These are phyloP conservation scores for Pseudorectes ferrugineus DNA, from an alignment of 2,113 vertebrate species.

Conservation along the genomic window DNA sequence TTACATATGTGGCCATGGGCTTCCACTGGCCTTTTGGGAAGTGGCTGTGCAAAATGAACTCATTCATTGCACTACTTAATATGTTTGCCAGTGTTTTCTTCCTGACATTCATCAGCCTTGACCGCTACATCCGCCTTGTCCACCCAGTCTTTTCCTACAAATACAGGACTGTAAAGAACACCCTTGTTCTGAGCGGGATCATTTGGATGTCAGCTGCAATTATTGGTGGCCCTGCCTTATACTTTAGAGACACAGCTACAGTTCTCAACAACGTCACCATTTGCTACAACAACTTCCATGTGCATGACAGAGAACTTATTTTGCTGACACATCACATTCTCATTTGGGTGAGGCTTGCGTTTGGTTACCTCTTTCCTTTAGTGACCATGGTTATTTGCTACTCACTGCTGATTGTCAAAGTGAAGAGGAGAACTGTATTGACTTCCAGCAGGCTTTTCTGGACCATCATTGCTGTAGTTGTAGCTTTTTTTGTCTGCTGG, in stretches of 20 bases:
- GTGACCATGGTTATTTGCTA: constrained; percentile 89
- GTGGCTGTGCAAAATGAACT: constrained; percentile 88
- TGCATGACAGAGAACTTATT: constrained; percentile 58
- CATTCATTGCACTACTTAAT: constrained; percentile 88
- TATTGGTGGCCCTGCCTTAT: constrained; percentile 79
- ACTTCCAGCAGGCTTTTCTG: constrained; percentile 84
- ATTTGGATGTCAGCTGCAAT: constrained; percentile 79
- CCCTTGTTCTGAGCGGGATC: constrained; percentile 67
- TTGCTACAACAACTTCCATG: constrained; percentile 91
- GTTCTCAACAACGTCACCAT: constrained; percentile 71
- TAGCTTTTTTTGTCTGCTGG: constrained; percentile 93
- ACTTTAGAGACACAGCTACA: constrained; percentile 82
- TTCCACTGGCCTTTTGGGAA: constrained; percentile 92
- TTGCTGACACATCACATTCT: constrained; percentile 76
- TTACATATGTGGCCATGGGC: constrained; percentile 85
- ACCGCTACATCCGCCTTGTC: constrained; percentile 85
- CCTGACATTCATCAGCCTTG: constrained; percentile 87
- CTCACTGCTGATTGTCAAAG: constrained; percentile 78
- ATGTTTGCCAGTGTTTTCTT: constrained; percentile 98
- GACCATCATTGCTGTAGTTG: constrained; percentile 82
- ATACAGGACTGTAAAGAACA: constrained; percentile 69
- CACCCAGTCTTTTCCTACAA: constrained; percentile 77
- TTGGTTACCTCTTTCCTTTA: constrained; percentile 89
- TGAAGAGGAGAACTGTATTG: constrained; percentile 70
- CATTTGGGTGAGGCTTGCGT: constrained; percentile 78